Base-by-base conservation (phyloP, 2,888 invertebrate genomes). In the Idaea dimidiata region DNA sequence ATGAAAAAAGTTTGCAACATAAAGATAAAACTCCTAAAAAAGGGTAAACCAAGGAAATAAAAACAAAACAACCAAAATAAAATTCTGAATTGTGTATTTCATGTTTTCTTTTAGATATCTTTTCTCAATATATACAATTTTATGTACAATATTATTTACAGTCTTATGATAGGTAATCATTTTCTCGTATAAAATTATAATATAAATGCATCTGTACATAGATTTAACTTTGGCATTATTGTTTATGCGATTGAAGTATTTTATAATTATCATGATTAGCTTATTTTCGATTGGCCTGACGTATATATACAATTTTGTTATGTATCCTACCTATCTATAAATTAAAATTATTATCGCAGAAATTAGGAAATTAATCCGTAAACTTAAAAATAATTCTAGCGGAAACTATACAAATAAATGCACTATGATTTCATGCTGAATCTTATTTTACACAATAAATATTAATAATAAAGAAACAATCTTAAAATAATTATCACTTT, bases 141-240 rank as follows among this genome's bases (percentile, higher is more conserved):
- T 85, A 84, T 89, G 75, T 89, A 89, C 88, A 81, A 73, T 83
- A 78, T 70, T 89, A 91, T 91, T 85, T 90, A 91, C 91, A 91
- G 79, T 83, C 80, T 84, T 74, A 82, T 76, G 77, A 69, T 57
- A 74, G 77, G 84, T 76, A 80, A 82, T 76, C 70, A 73, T 75
- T 67, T 77, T 71, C 75, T 79, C 76, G 77, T 78, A 85, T 81
- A 83, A 81, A 80, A 79, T 76, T 83, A 81, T 75, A 77, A 81
- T 86, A 88, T 86, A 88, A 87, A 86, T 88, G 86, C 84, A 84
- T 86, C 84, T 89, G 83, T 86, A 82, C 90, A 87, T 90, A 89
- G 89, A 89, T 82, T 82, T 83, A 92, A 89, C 92, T 92, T 92
- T 92, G 92, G 92, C 88, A 91, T 92, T 88, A 86, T 87, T 70